Base-by-base conservation (phyloP, 2,888 invertebrate species). In the Cheilosia vernalis region DNA sequence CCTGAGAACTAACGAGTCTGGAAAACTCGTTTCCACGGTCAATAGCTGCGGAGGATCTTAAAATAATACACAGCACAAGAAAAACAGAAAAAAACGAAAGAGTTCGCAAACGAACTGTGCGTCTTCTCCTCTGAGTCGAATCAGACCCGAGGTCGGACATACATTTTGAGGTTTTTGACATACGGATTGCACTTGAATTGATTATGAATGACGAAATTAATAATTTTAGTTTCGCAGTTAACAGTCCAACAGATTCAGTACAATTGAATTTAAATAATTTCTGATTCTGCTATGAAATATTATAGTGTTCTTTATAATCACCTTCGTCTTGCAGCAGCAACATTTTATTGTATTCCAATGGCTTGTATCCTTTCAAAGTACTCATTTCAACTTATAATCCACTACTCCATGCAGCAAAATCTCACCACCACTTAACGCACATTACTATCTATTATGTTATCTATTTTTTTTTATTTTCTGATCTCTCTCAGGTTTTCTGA, bases 181-280 rank as follows among this genome's bases (percentile, higher is more conserved):
- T 21, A 24, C 47, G 13, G 24, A n/a, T 17, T 33, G 44, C 19
- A 17, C n/a, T 42, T 42, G 30, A 67, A 69, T 56, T 30, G 19
- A 56, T 67, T 44, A 56, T 19, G 44, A 44, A 67, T 64, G 21
- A 21, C 21, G 15, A 30, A 9, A 61, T 61, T 17, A 17, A 19
- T 17, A 19, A 47, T 19, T 47, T 47, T 47, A 17, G 3, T 47
- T 47, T 17, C 27, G 10, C 30, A 47, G 17, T 55, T 17, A 53
- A 9, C 19, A 47, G 17, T 55, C 9, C 17, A 61, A 73, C 73
- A 63, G 73, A 73, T 63, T 73, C 73, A 73, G 73, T 63, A 24
- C 73, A 63, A 73, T 55, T 63, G 73, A 73, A 55, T 63, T 73
- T 73, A 30, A 61, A 49, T 47, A 47, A 63, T 73, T 63, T 73